A percentile compares a stretch with the other conserved stretches of the same genome.
These are phyloP conservation scores for Scleropages formosus DNA, from an alignment of 2,797 vertebrate species.

Conservation along the genomic window DNA sequence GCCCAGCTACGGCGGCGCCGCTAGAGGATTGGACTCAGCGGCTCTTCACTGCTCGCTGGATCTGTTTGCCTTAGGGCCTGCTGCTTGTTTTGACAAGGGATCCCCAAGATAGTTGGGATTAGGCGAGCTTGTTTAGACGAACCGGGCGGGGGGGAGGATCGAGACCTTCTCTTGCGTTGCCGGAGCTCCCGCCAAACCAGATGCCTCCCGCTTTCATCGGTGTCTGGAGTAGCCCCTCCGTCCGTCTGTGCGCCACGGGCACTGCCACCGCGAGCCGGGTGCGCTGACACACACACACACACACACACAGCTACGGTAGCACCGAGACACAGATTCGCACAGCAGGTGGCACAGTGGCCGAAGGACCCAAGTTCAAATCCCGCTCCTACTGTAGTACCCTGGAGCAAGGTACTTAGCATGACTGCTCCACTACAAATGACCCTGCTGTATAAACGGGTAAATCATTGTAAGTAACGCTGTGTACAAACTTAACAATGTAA, in stretches of 20 bases:
- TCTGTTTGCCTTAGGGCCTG: slow-evolving; percentile 96
- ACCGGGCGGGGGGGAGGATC: slow-evolving; percentile 82
- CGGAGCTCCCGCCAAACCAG: slow-evolving; percentile 90
- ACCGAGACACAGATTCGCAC: background rate
- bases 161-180: slow-evolving; percentile 85
- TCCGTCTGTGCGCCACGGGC: slow-evolving; percentile 84
- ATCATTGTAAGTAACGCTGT: too few relatives aligned
- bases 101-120: slow-evolving; percentile 99
- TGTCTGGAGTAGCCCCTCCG: slow-evolving; percentile 77
- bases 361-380: too few relatives aligned
- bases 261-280: slow-evolving; percentile 82
- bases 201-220: slow-evolving; percentile 94
- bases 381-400: too few relatives aligned
- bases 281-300: slow-evolving; percentile 31
- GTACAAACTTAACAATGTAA: too few relatives aligned
- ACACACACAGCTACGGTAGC: background rate
- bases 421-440: too few relatives aligned
- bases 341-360: too few relatives aligned
- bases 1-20: slow-evolving; percentile 65
- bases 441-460: too few relatives aligned
- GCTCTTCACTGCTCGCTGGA: slow-evolving; percentile 87
- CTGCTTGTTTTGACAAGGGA: slow-evolving; percentile 99
- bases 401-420: too few relatives aligned
- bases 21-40: slow-evolving; percentile 77
- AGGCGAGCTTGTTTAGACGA: slow-evolving; percentile 99